A percentile compares a stretch with the other conserved stretches of the same genome.
Evolutionary conservation across 2,888 invertebrate genomes (phyloP).

Genomic region (Lasioglossum malachurum): DNA sequence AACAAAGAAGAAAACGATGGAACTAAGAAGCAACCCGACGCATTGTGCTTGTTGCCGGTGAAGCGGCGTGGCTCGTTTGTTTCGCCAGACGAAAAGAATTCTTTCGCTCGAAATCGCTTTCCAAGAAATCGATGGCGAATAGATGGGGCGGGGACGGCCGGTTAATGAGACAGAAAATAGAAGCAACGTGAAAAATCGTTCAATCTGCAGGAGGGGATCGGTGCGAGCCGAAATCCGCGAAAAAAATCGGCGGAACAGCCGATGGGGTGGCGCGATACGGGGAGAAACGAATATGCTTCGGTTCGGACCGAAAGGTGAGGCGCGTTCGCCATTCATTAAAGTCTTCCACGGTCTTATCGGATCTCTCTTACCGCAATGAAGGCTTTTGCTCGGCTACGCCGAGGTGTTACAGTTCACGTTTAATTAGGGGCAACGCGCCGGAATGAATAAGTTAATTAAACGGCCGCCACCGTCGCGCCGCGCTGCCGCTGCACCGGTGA

Average conservation of each 20-base stretch:
- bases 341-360: slow-evolving; percentile 76
- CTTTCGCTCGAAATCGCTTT: slow-evolving; percentile 15
- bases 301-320: slow-evolving; percentile 54
- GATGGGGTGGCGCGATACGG: slow-evolving; percentile 67
- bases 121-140: slow-evolving; percentile 25
- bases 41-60: neutral
- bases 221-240: slow-evolving; percentile 29
- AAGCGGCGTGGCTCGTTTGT: neutral
- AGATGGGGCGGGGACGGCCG: neutral
- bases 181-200: slow-evolving; percentile 53
- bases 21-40: neutral
- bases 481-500: slow-evolving; percentile 7
- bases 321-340: slow-evolving; percentile 71
- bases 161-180: slow-evolving; percentile 58
- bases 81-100: neutral
- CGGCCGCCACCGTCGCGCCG: slow-evolving; percentile 30
- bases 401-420: slow-evolving; percentile 83
- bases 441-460: slow-evolving; percentile 84
- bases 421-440: slow-evolving; percentile 81
- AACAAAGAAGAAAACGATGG: neutral
- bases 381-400: slow-evolving; percentile 72
- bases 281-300: slow-evolving; percentile 58
- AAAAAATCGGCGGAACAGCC: slow-evolving; percentile 33
- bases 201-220: slow-evolving; percentile 55
- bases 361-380: slow-evolving; percentile 74